Evolutionary conservation across 2,888 invertebrate species (phyloP), one percentile per base, ranked within the genome.

Genomic region (Agonum fuliginosum): DNA sequence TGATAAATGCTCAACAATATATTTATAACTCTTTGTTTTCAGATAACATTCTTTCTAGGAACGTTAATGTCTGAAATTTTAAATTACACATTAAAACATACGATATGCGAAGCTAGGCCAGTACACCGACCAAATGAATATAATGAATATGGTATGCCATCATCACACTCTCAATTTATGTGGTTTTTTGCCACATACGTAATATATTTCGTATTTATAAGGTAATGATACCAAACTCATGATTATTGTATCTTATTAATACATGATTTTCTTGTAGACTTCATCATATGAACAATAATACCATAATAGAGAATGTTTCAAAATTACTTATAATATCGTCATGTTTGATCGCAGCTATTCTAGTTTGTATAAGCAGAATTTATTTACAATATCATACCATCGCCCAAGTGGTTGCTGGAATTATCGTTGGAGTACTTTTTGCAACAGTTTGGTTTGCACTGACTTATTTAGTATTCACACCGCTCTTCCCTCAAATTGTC

Each of bases 171-270:
- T 82, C 97, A 97, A 87, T 95, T 95, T 86, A 93, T 95, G 89
- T 96, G 95, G 94, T 97, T 97, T 87, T 96, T 96, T 87, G 91
- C 95, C 80, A 90, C 92, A 69, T 97, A 97, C 87, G 91, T 95
- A 81, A 89, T 93, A 80, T 93, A 95, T 86, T 97, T 97, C 88
- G 92, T 96, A 83, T 90, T 94, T 84, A 92, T 96, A 84, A 93
- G 96, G 96, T 96, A 88, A 88, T 78, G 58, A 27, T 51, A 69
- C 58, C 6, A 0, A 22, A 43, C 27, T 6, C 0, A 5, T 54
- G n/a, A 12, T 62, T 51, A 0, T 6, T 34, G 34, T 70, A 46
- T 43, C 22, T 41, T 14, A 22, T 3, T 48, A 17, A 3, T 14
- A 24, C 12, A 10, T 27, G 17, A 12, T 80, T 79, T 80, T 71